phyloP scores from a whole-genome alignment of 92 coral and sea anemone genomes.

The Phymanthus crucifer region DNA sequence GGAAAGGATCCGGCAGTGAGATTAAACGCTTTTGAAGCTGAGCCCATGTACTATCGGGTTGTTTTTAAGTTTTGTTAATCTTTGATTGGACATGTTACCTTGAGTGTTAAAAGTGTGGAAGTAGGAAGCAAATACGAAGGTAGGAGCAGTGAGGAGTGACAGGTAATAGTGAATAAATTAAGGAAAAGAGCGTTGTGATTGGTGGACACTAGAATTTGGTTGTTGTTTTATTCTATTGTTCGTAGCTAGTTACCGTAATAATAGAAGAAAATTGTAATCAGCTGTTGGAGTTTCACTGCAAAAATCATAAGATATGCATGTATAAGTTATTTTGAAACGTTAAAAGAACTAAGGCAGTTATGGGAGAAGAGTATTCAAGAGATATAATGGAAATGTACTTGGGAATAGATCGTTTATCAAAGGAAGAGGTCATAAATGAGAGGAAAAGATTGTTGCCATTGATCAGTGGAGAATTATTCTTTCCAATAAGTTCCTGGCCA shows the following conservation, averaged over 20 bases:
- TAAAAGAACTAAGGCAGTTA: not conserved
- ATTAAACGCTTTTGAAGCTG: conserved; percentile 35
- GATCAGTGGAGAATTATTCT: not conserved
- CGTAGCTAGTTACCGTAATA: too few relatives aligned
- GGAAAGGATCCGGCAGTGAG: conserved; percentile 31
- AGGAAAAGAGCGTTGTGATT: too few relatives aligned
- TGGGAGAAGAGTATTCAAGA: not conserved
- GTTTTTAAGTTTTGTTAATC: conserved; percentile 28
- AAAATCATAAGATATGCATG: too few relatives aligned
- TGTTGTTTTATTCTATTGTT: too few relatives aligned
- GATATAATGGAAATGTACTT: not conserved
- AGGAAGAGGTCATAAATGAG: not conserved
- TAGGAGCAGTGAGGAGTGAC: too few relatives aligned
- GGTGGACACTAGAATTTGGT: too few relatives aligned
- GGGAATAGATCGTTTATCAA: not conserved
- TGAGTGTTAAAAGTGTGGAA: too few relatives aligned
- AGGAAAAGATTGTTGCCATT: not conserved
- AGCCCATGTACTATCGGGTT: conserved; percentile 42
- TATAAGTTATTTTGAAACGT: not conserved
- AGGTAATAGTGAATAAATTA: too few relatives aligned
- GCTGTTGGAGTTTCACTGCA: too few relatives aligned
- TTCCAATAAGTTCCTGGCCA: not conserved
- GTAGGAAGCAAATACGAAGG: too few relatives aligned
- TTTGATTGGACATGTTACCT: too few relatives aligned
- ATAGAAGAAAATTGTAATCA: too few relatives aligned